phyloP scores from a whole-genome alignment of 1,140 invertebrate species.

The Aporrectodea caliginosa region DNA sequence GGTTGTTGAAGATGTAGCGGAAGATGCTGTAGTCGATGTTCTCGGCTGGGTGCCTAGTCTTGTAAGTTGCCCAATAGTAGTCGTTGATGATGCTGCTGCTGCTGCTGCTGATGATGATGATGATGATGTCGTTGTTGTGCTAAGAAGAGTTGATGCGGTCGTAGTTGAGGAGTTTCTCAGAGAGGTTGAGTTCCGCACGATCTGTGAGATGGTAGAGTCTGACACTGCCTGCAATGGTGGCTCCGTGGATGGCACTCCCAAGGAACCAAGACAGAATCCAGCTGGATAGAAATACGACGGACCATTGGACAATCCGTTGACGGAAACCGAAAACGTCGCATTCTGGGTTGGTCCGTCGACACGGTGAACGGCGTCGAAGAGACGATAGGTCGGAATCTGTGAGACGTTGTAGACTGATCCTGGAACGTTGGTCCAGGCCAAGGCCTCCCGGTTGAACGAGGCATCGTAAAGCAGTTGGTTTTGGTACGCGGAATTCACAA shows the following conservation, averaged over 20 bases:
- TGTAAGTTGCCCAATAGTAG: too few relatives aligned
- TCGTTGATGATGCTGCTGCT: not conserved
- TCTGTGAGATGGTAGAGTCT: not conserved
- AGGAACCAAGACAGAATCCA: not conserved
- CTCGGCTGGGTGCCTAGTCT: too few relatives aligned
- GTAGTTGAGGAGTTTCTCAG: not conserved
- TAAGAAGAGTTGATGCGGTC: too few relatives aligned
- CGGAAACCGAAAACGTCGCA: too few relatives aligned
- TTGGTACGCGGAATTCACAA: not conserved
- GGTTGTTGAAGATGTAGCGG: too few relatives aligned
- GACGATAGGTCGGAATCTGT: not conserved
- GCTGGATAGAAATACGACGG: not conserved
- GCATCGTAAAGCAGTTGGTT: not conserved
- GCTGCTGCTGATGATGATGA: not conserved
- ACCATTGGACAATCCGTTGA: not conserved
- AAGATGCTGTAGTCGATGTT: constrained; percentile 1
- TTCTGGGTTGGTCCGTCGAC: too few relatives aligned
- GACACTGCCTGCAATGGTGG: not conserved
- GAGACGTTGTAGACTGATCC: not conserved
- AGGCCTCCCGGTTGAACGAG: not conserved
- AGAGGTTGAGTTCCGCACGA: not conserved
- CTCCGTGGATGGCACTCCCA: not conserved
- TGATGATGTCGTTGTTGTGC: not conserved
- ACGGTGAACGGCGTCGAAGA: too few relatives aligned
- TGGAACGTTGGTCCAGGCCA: not conserved